Evolutionary conservation across 37 sponge, comb jelly and placozoan species (phyloP), one percentile per base, ranked within the genome.

Genomic region (Geodia barretti): DNA sequence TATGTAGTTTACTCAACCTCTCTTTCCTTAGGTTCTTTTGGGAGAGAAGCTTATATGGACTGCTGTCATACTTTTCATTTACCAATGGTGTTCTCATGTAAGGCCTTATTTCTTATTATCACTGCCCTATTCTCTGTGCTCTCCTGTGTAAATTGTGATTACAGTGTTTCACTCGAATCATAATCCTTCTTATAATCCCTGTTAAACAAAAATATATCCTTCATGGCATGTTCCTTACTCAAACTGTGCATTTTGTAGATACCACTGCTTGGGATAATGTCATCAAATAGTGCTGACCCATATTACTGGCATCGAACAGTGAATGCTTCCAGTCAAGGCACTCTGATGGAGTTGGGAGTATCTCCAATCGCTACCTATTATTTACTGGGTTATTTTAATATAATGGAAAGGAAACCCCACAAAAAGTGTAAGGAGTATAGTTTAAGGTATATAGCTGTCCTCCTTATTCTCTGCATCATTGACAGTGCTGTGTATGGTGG

Each of bases 1-100:
- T 72, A n/a, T 1, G 9, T 30, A 3, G 58, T 11, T 47, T 37
- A 33, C 47, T 72, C 28, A 4, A 4, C 24, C 31, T 24, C 0
- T 38, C 25, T 21, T 36, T 60, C 65, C 14, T 4, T 63, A 92
- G 97, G 87, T 94, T 39, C 89, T 88, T 66, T 98, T 98, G 87
- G 86, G 86, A 62, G 96, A 98, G 86, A 98, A 98, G 77, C 92
- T 98, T 35, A 33, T 98, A 81, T 98, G 98, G 98, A 98, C 98
- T 0, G 96, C 94, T 28, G 87, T 98, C 40, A 98, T 96, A 3
- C 90, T 98, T 1, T 92, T 98, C 76, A 93, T 98, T 65, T 98
- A 95, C 80, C 81, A 93, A 38, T 94, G 95, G n/a, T 98, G 98
- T 38, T 98, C 96, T 83, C 98, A 98, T 86, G 91, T 90, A 66